These are phyloP conservation scores for Dromas ardeola DNA, from an alignment of 2,113 vertebrate species.

Conservation along the genomic window DNA sequence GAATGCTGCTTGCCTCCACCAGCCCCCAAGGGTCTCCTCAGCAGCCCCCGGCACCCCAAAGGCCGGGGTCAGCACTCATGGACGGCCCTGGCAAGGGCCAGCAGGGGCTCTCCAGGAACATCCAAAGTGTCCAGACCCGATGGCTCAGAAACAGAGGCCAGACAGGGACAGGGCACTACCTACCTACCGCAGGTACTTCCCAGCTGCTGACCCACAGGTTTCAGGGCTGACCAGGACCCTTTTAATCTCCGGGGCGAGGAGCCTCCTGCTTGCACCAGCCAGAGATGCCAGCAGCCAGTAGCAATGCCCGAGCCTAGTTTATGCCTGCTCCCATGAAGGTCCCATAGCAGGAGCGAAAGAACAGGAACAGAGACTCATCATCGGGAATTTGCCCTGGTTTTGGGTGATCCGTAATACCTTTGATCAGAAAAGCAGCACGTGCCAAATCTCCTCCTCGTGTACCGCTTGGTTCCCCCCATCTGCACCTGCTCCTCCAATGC, in stretches of 20 bases:
- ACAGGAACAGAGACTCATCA: not conserved
- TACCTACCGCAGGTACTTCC: not conserved
- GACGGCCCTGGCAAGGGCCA: not conserved
- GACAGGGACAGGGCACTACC: not conserved
- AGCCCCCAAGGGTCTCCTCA: not conserved
- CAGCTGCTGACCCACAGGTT: not conserved
- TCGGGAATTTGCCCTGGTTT: not conserved
- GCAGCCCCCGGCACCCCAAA: not conserved
- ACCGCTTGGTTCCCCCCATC: not conserved
- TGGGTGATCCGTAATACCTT: not conserved
- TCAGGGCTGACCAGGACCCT: not conserved
- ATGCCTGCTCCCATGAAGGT: not conserved
- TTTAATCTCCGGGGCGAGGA: not conserved
- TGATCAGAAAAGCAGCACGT: not conserved
- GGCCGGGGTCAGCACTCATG: not conserved
- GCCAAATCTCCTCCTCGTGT: not conserved
- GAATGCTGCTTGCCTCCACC: not conserved
- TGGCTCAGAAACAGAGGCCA: not conserved
- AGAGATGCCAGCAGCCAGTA: not conserved
- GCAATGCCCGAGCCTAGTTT: not conserved
- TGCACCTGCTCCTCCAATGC: not conserved
- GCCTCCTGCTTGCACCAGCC: not conserved
- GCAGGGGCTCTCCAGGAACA: not conserved
- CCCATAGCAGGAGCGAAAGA: not conserved
- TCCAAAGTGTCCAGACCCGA: not conserved